Evolutionary conservation across 2,113 vertebrate genomes (phyloP), one percentile per base, ranked within the genome.

Genomic region (Hystrix cristata): DNA sequence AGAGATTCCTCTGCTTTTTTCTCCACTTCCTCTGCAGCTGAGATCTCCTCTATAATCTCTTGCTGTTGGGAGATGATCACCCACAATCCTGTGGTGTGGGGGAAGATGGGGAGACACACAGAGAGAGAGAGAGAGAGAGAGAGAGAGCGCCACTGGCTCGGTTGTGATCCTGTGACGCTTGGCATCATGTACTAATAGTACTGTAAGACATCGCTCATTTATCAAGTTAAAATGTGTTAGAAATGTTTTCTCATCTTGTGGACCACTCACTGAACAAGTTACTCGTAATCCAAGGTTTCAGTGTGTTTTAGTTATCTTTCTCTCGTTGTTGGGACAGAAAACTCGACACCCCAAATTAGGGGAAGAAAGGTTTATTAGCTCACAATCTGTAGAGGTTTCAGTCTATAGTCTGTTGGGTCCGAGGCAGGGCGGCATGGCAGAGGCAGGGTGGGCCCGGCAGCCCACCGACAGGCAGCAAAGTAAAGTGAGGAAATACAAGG

Each of bases 51-150:
- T 46, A 16, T 48, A 48, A 76, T 25, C 13, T 51, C 46, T 46
- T 76, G 46, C 72, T 76, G 27, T 29, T 76, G 72, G 46, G 72
- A 76, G 25, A 51, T 8, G 25, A 15, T 29, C 46, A 15, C 6
- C 1, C 43, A 76, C 25, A 76, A 8, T 51, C 46, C 25, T 27
- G 38, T 38, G 38, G 38, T 38, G 38, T 38, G 38, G 38, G 38
- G 38, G 38, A 38, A 38, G 38, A 38, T 38, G 38, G 38, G 38
- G 38, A 38, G 38, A 38, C 38, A 38, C 38, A 9, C 25, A 6
- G 48, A 13, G 5, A 0, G 46, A 48, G n/a, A 3, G 9, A 7
- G 46, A 9, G 46, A 6, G 48, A 13, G 5, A 0, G 46, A 48
- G n/a, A 3, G 9, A 7, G 46, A 46, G 23, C 6, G 23, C 69